Evolutionary conservation across 2,113 vertebrate genomes (phyloP), one percentile per base, ranked within the genome.

Genomic region (Corvus cornix): DNA sequence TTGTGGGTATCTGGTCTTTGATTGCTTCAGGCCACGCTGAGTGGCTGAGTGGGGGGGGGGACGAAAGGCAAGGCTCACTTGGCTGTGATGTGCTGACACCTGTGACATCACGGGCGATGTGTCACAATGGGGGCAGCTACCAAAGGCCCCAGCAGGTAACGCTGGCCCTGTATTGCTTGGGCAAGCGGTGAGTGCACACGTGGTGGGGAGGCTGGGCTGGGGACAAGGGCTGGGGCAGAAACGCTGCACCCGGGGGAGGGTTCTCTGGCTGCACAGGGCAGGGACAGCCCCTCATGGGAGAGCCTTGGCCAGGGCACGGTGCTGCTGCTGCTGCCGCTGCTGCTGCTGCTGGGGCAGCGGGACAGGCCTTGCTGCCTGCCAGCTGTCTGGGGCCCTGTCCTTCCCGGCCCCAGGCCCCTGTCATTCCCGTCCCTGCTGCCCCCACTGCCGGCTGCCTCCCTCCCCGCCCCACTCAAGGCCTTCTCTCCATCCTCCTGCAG

Each of bases 191-290:
- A 53, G 44, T 22, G 15, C 46, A 68, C 18, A 12, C 0, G 3
- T 21, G 44, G 17, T 1, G 1, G 9, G 5, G n/a, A 39, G 46
- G 31, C 26, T 28, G 21, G 11, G 62, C 35, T 52, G 51, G 41
- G 46, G 7, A 31, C 3, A 2, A 10, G 26, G 35, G 16, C 30
- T 1, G 2, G 43, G 24, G 16, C 7, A 49, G 16, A 49, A 66
- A n/a, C 0, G 0, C 26, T 11, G 21, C 9, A 37, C 2, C 13
- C 0, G 0, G 11, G 20, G 20, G 4, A 26, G 13, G 7, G 6
- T 30, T 44, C 11, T 22, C 1, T 3, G 9, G 12, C 4, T 44
- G 33, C 4, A 16, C 13, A 39, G 39, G 39, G 31, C 33, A 44
- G 33, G 11, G 27, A 21, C 37, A 69, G 39, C 4, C 8, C 55